Base-by-base conservation (phyloP, 2,797 vertebrate species). In the Melanotaenia parkinsoni region DNA sequence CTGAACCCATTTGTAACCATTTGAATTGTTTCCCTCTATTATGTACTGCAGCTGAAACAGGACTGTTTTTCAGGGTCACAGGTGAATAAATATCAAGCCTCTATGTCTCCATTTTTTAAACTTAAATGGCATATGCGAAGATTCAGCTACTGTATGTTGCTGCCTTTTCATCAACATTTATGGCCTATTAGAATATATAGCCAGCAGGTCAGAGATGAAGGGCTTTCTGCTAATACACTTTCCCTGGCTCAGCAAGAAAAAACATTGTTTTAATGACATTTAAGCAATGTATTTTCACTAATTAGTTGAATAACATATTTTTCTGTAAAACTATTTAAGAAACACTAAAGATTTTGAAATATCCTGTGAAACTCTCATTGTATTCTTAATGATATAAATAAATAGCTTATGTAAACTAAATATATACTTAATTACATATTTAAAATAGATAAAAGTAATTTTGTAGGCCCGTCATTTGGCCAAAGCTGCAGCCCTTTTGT, bases 11-110 rank as follows among this genome's bases (percentile, higher is more conserved):
- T 92, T 92, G 81, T 87, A 87, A 77, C 80, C 74, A 81, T 87
- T 82, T 80, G 77, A 91, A 91, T 86, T 89, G 88, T 91, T 92
- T 88, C 74, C 80, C 74, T 84, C 76, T 83, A 76, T 85, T 85
- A 81, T 86, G 73, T 72, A 53, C 78, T 72, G 50, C 9, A 63
- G 76, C 81, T 86, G 79, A 84, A 81, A 87, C 53, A 66, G 77
- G 76, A 70, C 69, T 79, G 68, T 76, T 75, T 86, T 79, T 76
- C 70, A 80, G 60, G 79, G 73, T 83, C 81, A 86, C 0, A 73
- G 76, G 58, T 85, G 79, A 86, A 83, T 84, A 72, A 72, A 83
- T 86, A 83, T 65, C 30, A 74, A 74, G 45, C 75, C 58, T 73
- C 35, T 69, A n/a, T 63, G 57, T 71, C 28, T 59, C 37, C 60